These are phyloP conservation scores for Horisme vitalbata DNA, from an alignment of 2,888 invertebrate species.

Conservation along the genomic window DNA sequence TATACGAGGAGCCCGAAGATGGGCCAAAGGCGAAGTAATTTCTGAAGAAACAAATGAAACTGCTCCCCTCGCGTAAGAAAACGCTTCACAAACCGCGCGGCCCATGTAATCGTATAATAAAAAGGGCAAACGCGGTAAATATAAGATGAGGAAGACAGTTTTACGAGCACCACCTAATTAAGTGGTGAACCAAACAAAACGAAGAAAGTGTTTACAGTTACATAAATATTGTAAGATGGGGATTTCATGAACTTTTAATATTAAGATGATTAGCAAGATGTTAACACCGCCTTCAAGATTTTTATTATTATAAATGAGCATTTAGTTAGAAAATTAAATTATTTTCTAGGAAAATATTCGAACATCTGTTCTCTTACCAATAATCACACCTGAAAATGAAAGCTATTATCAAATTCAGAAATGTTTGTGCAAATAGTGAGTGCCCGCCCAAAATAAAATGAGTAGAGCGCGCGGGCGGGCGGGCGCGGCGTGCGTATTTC, in stretches of 20 bases:
- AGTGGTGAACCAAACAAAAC: constrained; percentile 79
- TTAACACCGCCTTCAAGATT: neutral
- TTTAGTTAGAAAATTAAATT: no score
- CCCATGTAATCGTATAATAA: constrained; percentile 83
- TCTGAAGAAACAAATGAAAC: constrained; percentile 82
- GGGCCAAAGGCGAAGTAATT: constrained; percentile 68
- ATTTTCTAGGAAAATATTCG: neutral
- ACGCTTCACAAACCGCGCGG: constrained; percentile 78
- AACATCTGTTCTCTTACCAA: constrained; percentile 6
- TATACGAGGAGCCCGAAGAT: constrained; percentile 50
- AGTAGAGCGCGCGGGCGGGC: constrained; percentile 46
- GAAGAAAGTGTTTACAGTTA: constrained; percentile 71
- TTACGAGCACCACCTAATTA: constrained; percentile 82
- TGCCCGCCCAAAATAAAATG: constrained; percentile 39
- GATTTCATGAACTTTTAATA: constrained; percentile 18
- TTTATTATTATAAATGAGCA: no score
- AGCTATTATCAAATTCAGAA: constrained; percentile 47
- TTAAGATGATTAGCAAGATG: constrained; percentile 16
- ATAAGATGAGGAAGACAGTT: constrained; percentile 84
- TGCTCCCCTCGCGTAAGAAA: constrained; percentile 75
- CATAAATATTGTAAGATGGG: constrained; percentile 48
- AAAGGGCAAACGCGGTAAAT: constrained; percentile 83
- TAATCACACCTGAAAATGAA: constrained; percentile 41
- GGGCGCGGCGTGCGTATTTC: constrained; percentile 72
- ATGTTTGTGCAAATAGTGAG: constrained; percentile 38